phyloP scores from a whole-genome alignment of 2,797 vertebrate genomes.

The Acanthurus tractus region DNA sequence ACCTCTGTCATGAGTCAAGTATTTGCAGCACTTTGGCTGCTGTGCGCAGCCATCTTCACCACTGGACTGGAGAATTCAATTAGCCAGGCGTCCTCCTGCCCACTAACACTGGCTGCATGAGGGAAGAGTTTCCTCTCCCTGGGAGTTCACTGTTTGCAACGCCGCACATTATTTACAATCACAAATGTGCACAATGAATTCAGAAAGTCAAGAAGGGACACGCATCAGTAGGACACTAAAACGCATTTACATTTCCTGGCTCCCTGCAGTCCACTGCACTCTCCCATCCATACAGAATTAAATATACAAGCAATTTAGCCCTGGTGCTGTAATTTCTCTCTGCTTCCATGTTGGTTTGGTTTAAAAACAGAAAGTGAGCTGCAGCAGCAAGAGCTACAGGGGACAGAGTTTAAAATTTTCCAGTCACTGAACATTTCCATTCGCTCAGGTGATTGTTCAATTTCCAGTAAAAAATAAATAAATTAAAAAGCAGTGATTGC shows the following conservation, averaged over 20 bases:
- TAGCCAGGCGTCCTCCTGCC: constrained; percentile 36
- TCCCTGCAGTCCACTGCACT: constrained; percentile 29
- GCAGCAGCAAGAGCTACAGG: constrained; percentile 9
- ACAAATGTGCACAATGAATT: constrained; percentile 48
- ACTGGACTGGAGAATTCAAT: constrained; percentile 62
- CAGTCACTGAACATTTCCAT: constrained; percentile 38
- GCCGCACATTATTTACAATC: constrained; percentile 56
- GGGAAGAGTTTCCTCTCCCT: constrained; percentile 28
- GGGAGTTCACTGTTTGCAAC: constrained; percentile 39
- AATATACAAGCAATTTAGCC: constrained; percentile 46
- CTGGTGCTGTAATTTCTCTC: constrained; percentile 27
- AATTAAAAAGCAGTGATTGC: not conserved
- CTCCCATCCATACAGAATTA: constrained; percentile 38
- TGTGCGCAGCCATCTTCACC: constrained; percentile 27
- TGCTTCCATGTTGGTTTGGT: constrained; percentile 8
- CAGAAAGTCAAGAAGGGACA: constrained; percentile 34
- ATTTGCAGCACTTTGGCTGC: constrained; percentile 33
- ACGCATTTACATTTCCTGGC: constrained; percentile 30
- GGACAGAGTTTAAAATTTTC: constrained; percentile 28
- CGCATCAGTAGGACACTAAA: constrained; percentile 30
- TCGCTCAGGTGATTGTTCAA: constrained; percentile 32
- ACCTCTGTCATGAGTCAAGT: constrained; percentile 55
- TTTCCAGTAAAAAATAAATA: not conserved
- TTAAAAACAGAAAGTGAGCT: constrained; percentile 24
- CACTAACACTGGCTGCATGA: constrained; percentile 23